A percentile compares a stretch with the other conserved stretches of the same genome.
phyloP scores from a whole-genome alignment of 2,113 vertebrate genomes.

The Scopus umbretta region DNA sequence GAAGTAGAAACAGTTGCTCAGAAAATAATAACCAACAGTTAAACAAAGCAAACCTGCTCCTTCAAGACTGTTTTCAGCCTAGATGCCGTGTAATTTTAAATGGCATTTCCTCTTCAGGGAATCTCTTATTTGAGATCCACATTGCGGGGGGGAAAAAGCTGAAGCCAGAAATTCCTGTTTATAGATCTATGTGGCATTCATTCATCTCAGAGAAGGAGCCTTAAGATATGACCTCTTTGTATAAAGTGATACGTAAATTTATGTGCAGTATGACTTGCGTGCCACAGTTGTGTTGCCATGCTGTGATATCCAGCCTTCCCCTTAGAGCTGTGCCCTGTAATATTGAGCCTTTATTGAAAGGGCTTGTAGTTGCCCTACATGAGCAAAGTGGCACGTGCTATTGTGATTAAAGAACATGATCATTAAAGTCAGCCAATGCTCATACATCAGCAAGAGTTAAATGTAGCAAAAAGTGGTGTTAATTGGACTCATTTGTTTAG shows the following conservation, averaged over 20 bases:
- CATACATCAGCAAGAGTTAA: not conserved
- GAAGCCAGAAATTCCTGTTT: not conserved
- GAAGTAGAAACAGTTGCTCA: not conserved
- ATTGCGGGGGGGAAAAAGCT: rapidly evolving
- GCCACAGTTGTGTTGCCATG: not conserved
- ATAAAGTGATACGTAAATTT: not conserved
- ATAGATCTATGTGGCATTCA: not conserved
- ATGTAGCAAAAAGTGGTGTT: not conserved
- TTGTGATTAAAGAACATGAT: not conserved
- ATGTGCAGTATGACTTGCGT: not conserved
- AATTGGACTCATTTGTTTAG: not conserved
- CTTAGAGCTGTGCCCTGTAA: not conserved
- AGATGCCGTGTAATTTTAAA: not conserved
- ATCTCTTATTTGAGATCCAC: not conserved
- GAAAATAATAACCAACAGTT: not conserved
- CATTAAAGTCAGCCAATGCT: not conserved
- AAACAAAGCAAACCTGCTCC: not conserved
- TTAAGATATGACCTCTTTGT: not conserved
- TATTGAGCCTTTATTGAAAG: not conserved
- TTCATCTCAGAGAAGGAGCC: not conserved
- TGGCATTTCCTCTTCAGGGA: not conserved
- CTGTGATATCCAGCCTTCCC: not conserved
- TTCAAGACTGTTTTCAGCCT: not conserved
- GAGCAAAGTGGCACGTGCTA: not conserved
- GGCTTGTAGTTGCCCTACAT: not conserved